phyloP scores from a whole-genome alignment of 92 coral and sea anemone genomes.

The Phenganax subtilis region DNA sequence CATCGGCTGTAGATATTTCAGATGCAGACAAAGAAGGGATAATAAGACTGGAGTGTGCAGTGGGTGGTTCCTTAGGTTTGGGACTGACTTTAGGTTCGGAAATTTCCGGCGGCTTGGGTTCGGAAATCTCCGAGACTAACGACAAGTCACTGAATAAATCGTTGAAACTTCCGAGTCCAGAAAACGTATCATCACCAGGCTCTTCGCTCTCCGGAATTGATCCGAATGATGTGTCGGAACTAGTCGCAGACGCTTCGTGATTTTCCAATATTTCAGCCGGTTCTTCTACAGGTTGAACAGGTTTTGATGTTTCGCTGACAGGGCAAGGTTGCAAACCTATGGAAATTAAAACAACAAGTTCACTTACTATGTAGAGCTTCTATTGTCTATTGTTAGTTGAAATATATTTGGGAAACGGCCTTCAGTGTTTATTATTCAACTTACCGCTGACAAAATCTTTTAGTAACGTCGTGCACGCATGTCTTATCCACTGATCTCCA shows the following conservation, averaged over 20 bases:
- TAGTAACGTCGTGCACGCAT: constrained; percentile 67
- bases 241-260: constrained; percentile 3
- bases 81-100: not conserved
- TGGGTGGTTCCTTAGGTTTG: not conserved
- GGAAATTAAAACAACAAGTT: too few species aligned
- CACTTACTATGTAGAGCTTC: too few species aligned
- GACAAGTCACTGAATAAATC: constrained; percentile 8
- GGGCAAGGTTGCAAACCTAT: not conserved
- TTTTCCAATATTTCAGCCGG: not conserved
- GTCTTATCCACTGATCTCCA: constrained; percentile 84
- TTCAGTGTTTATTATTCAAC: not conserved
- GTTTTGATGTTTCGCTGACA: not conserved
- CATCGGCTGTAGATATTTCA: constrained; percentile 78
- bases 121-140: not conserved
- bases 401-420: not conserved
- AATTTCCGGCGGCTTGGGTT: not conserved
- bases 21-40: constrained; percentile 49
- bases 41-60: not conserved
- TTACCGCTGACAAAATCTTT: constrained; percentile 86
- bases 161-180: constrained; percentile 10
- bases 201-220: constrained; percentile 19
- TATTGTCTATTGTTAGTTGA: not conserved
- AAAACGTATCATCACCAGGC: not conserved
- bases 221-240: constrained; percentile 15
- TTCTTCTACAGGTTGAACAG: not conserved